phyloP scores from a whole-genome alignment of 2,888 invertebrate genomes.

The Epistrophella euchroma region DNA sequence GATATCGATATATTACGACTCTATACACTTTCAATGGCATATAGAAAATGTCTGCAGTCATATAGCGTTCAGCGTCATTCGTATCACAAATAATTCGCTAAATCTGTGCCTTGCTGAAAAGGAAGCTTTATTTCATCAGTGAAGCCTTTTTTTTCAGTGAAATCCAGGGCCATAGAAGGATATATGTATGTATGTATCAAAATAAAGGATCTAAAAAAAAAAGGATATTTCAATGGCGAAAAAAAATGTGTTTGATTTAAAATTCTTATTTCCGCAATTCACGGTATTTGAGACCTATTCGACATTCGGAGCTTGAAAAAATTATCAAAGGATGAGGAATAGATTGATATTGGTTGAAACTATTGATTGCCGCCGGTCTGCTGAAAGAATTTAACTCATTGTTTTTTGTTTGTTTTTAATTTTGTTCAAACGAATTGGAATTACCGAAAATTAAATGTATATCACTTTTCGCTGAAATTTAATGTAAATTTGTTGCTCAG shows the following conservation, averaged over 20 bases:
- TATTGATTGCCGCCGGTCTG: slow-evolving; percentile 4
- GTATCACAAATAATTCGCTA: slow-evolving; percentile 31
- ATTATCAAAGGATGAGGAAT: slow-evolving; percentile 23
- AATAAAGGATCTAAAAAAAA: slow-evolving; percentile 56
- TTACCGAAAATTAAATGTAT: too few relatives aligned
- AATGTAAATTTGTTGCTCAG: too few relatives aligned
- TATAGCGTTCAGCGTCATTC: neutral
- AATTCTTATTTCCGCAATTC: slow-evolving; percentile 21
- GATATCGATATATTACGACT: slow-evolving; percentile 12
- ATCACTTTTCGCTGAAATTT: too few relatives aligned
- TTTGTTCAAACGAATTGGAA: neutral
- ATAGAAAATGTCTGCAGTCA: slow-evolving; percentile 30
- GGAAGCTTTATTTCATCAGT: slow-evolving; percentile 24
- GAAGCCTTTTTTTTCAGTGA: neutral
- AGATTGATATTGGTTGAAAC: slow-evolving; percentile 61
- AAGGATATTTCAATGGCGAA: slow-evolving; percentile 45
- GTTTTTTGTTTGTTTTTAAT: neutral
- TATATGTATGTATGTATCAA: slow-evolving; percentile 41
- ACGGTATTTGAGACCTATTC: slow-evolving; percentile 14
- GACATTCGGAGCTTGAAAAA: neutral
- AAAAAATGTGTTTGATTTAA: slow-evolving; percentile 39
- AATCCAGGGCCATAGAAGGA: neutral
- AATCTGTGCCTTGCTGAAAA: slow-evolving; percentile 3
- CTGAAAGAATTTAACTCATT: neutral
- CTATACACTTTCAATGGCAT: slow-evolving; percentile 28